These are phyloP conservation scores for Rhopalosiphum maidis DNA, from an alignment of 1,140 invertebrate species.

Conservation along the genomic window DNA sequence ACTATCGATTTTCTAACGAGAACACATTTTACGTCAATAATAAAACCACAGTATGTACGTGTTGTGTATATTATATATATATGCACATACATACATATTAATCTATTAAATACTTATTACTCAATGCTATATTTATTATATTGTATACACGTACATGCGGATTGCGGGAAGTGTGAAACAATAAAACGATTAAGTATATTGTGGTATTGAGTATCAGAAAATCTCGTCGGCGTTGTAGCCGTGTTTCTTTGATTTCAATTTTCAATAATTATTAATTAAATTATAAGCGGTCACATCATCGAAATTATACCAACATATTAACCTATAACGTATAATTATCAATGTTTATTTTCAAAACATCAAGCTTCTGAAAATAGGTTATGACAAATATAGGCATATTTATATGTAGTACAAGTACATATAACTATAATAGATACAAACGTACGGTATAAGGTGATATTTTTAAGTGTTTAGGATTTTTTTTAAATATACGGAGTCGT, in stretches of 20 bases:
- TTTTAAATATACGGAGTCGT: too few relatives aligned
- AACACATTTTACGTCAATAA: conserved; percentile 14
- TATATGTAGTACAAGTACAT: too few relatives aligned
- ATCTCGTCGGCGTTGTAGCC: background rate
- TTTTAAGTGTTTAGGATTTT: too few relatives aligned
- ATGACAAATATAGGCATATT: too few relatives aligned
- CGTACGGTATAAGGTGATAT: too few relatives aligned
- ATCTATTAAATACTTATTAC: background rate
- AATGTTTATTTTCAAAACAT: too few relatives aligned
- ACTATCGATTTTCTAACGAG: background rate
- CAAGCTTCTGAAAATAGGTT: too few relatives aligned
- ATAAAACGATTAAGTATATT: background rate
- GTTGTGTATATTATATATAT: background rate
- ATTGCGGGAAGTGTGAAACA: background rate
- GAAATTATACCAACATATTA: too few relatives aligned
- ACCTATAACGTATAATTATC: too few relatives aligned
- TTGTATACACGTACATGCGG: background rate
- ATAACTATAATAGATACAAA: too few relatives aligned
- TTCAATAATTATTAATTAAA: background rate
- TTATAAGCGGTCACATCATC: background rate
- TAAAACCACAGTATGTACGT: background rate
- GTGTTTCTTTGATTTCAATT: background rate
- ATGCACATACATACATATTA: background rate
- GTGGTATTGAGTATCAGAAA: background rate
- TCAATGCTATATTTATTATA: background rate